Evolutionary conservation across 2,797 vertebrate species (phyloP), one percentile per base, ranked within the genome.

Genomic region (Graptemys geographica): DNA sequence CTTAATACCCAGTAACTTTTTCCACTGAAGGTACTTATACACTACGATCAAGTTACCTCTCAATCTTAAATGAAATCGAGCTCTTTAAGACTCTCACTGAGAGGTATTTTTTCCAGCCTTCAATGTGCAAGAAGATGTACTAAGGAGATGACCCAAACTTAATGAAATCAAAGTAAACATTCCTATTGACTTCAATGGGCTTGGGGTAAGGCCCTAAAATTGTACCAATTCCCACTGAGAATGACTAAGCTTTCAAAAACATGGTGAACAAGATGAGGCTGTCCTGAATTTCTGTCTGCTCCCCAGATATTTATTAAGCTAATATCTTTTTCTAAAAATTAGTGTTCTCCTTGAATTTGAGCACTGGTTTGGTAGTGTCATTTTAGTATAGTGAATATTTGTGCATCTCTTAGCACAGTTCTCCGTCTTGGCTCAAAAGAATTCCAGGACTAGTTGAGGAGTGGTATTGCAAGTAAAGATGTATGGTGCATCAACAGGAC

Each of bases 381-480:
- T 44, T 62, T 76, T 3, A 0, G n/a, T 65, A 11, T 52, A 65
- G 33, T 76, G 28, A 33, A 25, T 25, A 44, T 37, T 47, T 80
- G 57, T 23, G 41, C 23, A 41, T 79, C 55, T 65, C 56, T 79
- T 79, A 76, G 37, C 49, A 49, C 3, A 51, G 8, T 37, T 83
- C 47, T 49, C 51, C 37, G 10, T 47, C 57, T 37, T 41, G 83
- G 78, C 28, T 47, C 69, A 80, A 19, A 86, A 62, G 82, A 72
- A 89, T 31, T 13, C 15, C 37, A 83, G n/a, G 16, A 49, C 12
- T 8, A 0, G 0, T 65, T 53, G n/a, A 81, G 8, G 10, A 78
- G 41, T 3, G 1, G 25, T 21, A 81, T 31, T 85, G 72, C 51
- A 72, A 44, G 11, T 49, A 79, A 74, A 62, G n/a, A 79, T 83